Evolutionary conservation across 1,140 invertebrate species (phyloP), one percentile per base, ranked within the genome.

Genomic region (Zaprionus tsacasi): DNA sequence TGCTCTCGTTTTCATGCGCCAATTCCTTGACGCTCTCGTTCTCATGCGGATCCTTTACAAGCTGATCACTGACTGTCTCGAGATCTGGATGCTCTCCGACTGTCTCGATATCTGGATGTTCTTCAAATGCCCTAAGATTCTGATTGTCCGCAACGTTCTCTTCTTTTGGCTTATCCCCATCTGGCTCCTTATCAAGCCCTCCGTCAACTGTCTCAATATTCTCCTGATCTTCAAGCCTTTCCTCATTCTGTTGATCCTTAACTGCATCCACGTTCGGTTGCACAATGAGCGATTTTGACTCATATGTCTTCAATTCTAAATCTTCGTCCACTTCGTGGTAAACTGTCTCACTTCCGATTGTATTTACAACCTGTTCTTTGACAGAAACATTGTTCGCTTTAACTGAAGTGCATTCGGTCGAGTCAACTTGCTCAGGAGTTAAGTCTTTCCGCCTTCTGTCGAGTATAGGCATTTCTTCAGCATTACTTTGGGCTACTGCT

Each of bases 401-500:
- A 50, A 50, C 17, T 25, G 10, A 17, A 12, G 12, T 40, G 38
- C 12, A 11, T 55, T 13, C 17, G 6, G 6, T 17, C 8, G 25
- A 10, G 10, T 33, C 66, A 3, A 21, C 5, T 1, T 15, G 0
- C 17, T 45, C 10, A 25, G 36, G 43, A 27, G 60, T 56, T 10
- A 6, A 10, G 0, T 55, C 27, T 7, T 12, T 33, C 27, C 35
- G 43, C n/a, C 4, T 48, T 2, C 6, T 33, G 21, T 45, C 21
- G 6, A 7, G 6, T 7, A 59, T 35, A 1, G 5, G 13, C 11
- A n/a, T 0, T 1, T 67, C 43, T 52, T 64, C 36, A 3, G 13
- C n/a, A 55, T 8, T 30, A 11, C 6, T n/a, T 56, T 48, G 73
- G 0, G 43, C n/a, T 38, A n/a, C 40, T 3, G 71, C 30, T 58